Evolutionary conservation across 2,113 vertebrate species (phyloP), one percentile per base, ranked within the genome.

Genomic region (Neogobius melanostomus): DNA sequence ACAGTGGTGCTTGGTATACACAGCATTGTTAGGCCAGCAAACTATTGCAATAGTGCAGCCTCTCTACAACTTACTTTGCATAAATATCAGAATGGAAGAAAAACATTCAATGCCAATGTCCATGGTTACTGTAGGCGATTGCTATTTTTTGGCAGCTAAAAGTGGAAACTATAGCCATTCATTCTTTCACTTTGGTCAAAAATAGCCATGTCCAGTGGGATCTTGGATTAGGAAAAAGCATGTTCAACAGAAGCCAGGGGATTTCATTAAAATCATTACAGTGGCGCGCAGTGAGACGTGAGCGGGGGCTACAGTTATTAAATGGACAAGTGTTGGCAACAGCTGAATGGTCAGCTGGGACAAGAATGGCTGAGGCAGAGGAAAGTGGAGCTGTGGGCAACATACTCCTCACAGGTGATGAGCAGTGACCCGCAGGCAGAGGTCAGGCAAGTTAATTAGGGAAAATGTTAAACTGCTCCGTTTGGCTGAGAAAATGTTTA

Each of bases 331-430:
- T 90, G 88, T 86, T 89, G 76, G 78, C 74, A 77, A 91, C 92
- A 93, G 91, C 91, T 92, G 91, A 88, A 82, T 11, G 60, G 77
- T 90, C 91, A 91, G 88, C 90, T 90, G 91, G 81, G 78, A 75
- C 74, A 77, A 85, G 87, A 91, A 91, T 83, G 85, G 86, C 90
- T 88, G 89, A 91, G 84, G 56, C 72, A 49, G 85, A 88, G 75
- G 90, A 93, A 92, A 92, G 89, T 89, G 70, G 71, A 87, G 64
- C 71, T 75, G 68, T 7, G 63, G 77, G 74, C 74, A 63, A 59
- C 63, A 64, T 68, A 47, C 62, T 71, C 12, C 7, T 69, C 73
- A 84, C 85, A 85, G 86, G 77, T 88, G 89, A 80, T 76, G 66
- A 64, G 49, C 49, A 54, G 64, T 79, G 74, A 81, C 84, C 71